Evolutionary conservation across 1,140 invertebrate species (phyloP), one percentile per base, ranked within the genome.

Genomic region (Drosophila cardini): DNA sequence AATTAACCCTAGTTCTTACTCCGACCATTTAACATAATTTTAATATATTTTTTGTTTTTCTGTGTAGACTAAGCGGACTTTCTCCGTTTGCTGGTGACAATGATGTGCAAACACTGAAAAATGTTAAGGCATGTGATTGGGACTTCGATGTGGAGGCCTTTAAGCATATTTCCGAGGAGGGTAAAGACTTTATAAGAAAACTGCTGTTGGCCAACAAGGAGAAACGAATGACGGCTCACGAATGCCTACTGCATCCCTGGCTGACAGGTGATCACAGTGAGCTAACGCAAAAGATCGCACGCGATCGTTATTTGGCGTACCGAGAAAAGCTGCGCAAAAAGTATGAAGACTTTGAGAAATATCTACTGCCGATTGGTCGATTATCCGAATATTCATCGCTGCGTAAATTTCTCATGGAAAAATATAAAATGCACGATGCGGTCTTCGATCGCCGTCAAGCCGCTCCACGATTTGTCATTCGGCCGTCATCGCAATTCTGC

Each of bases 21-120:
- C n/a, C n/a, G n/a, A 8, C 11, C 4, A 26, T 46, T 18, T 7
- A 8, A 34, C 9, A 34, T 34, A 26, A 53, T 36, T 53, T 36
- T 16, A 5, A 9, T 18, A 34, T 36, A 1, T 16, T 32, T 34
- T 65, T 36, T 56, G 10, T 34, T 48, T 48, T 48, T 21, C 8
- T 43, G 15, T 90, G 21, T 85, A 98, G 97, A 55, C 93, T 99
- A 69, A 99, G 98, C 91, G 99, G 99, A 42, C 94, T 99, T 30
- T 99, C 99, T 67, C 99, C 99, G 76, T 99, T 99, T 92, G 98
- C 98, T 80, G 99, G 99, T 26, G 98, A 99, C 91, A 99, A 99
- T 91, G 98, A 99, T 93, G 96, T 99, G 53, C 98, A 99, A 84
- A 99, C 99, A 0, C 92, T 99, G 46, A 98, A 99, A 92, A 99